Conservation (phyloP, 2,797 vertebrate species). For the Neosilurus mollespiculum region DNA sequence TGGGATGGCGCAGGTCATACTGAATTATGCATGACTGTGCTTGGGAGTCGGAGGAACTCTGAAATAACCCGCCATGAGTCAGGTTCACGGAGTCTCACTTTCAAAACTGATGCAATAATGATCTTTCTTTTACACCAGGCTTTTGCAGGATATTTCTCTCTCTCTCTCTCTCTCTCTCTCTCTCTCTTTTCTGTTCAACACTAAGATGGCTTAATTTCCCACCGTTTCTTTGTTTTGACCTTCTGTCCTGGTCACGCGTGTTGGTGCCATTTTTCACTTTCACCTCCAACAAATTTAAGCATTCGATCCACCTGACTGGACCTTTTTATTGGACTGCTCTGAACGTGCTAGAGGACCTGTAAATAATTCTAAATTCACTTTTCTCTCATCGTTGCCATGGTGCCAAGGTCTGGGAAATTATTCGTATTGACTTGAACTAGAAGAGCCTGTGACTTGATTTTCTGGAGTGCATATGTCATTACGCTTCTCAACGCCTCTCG, state of each 20-base stretch:
- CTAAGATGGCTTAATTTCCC: slow-evolving; percentile 26
- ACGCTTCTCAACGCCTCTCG: not conserved
- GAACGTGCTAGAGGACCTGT: slow-evolving; percentile 27
- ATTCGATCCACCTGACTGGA: slow-evolving; percentile 31
- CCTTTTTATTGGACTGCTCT: slow-evolving; percentile 39
- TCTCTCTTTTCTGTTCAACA: not conserved
- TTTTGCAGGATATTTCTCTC: too few species aligned
- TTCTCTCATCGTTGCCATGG: slow-evolving; percentile 45
- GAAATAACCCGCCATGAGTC: slow-evolving; percentile 31
- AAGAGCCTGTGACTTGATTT: slow-evolving; percentile 28
- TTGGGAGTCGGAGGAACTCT: slow-evolving; percentile 4
- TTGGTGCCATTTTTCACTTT: slow-evolving; percentile 29
- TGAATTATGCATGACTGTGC: slow-evolving; percentile 23
- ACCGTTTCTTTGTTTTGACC: slow-evolving; percentile 28
- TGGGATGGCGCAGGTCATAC: slow-evolving; percentile 8
- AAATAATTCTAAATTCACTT: slow-evolving; percentile 50
- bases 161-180: not conserved
- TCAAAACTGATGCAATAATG: slow-evolving; percentile 25
- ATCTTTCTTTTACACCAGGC: slow-evolving; percentile 6
- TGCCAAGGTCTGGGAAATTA: slow-evolving; percentile 20
- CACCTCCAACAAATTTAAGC: slow-evolving; percentile 9
- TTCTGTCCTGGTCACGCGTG: slow-evolving; percentile 28
- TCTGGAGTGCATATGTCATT: slow-evolving; percentile 19
- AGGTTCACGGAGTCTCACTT: slow-evolving; percentile 23
- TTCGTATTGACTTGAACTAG: slow-evolving; percentile 33